Evolutionary conservation across 2,113 vertebrate species (phyloP), one percentile per base, ranked within the genome.

Genomic region (Syngnathus scovelli): DNA sequence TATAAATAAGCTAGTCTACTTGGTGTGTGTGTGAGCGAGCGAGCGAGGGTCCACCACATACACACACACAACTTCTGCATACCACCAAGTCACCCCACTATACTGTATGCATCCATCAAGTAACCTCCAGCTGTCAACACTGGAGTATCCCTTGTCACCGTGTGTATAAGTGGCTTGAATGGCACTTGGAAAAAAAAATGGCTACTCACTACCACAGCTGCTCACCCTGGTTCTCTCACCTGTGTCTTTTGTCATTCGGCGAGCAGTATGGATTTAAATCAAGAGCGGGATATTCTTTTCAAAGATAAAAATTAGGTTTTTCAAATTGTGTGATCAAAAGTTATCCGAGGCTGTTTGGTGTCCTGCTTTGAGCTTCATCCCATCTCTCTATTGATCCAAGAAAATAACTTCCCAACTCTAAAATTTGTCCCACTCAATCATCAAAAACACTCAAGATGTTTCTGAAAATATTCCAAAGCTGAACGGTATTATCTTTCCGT

Each of bases 1-100:
- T 83, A 88, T 81, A 83, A 86, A 89, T 89, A 89, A 70, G 82
- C 66, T 84, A 86, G 78, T 73, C 77, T 77, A 83, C 77, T 84
- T 82, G 61, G 71, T 80, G 81, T 81, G 81, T 33, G 27, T 33
- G 27, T 82, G 61, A 72, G 80, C 80, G 80, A 72, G 80, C 80
- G 80, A 82, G 79, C 58, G 78, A 74, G 52, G 75, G 79, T 80
- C 56, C 62, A 63, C 77, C 72, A 65, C 59, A 21, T 11, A 27
- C 52, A 27, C 54, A 55, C 27, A 36, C 55, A 18, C 27, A 37
- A 58, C 15, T 58, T 16, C 6, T 71, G 60, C 89, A 89, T 85
- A 72, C 87, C 89, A 66, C 39, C 68, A 38, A 33, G 75, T 70
- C 69, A 49, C 76, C 58, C 76, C 63, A 69, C 83, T 79, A 3